Percentiles rank a stretch among this genome's conserved stretches.
phyloP scores from a whole-genome alignment of 2,797 vertebrate species.

The Sebastes cheni region DNA sequence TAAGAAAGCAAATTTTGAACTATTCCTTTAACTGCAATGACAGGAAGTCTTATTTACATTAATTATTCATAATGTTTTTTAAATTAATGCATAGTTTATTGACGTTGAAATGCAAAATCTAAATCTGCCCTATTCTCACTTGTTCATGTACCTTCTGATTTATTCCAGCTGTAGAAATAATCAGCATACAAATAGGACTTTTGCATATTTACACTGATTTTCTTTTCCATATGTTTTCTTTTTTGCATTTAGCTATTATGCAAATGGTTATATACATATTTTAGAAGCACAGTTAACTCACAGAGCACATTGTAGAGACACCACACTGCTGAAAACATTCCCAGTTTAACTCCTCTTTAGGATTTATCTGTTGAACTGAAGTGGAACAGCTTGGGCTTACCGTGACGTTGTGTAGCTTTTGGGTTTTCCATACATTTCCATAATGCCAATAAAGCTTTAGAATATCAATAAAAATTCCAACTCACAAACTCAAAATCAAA shows the following conservation, averaged over 20 bases:
- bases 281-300: background rate
- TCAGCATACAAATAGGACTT: background rate
- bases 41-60: background rate
- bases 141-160: background rate
- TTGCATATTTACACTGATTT: background rate
- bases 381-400: constrained; percentile 2
- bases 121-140: background rate
- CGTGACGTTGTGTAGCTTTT: constrained; percentile 19
- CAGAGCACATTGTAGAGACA: background rate
- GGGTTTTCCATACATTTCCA: constrained; percentile 44
- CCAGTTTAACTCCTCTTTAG: background rate
- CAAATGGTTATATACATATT: background rate
- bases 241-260: background rate
- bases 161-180: background rate
- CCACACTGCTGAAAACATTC: background rate
- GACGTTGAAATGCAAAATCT: background rate
- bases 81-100: background rate
- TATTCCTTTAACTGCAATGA: background rate
- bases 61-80: background rate
- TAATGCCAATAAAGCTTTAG: constrained; percentile 21
- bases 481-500: background rate
- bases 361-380: constrained; percentile 24
- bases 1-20: background rate
- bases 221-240: too few species aligned
- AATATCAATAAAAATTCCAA: background rate